Evolutionary conservation across 37 sponge, comb jelly and placozoan species (phyloP).

Genomic region (Chondrosia reniformis): DNA sequence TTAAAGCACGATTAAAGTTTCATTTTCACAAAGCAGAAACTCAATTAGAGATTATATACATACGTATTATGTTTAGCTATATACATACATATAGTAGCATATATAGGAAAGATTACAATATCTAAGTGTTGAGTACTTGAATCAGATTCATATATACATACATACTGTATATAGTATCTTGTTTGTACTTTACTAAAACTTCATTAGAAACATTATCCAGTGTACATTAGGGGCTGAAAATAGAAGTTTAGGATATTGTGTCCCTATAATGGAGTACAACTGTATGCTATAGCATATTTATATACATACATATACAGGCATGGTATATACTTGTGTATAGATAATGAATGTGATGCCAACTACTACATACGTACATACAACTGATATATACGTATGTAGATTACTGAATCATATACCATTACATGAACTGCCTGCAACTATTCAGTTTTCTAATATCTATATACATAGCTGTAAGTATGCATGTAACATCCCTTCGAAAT

Average conservation of each 20-base stretch:
- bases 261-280: not conserved
- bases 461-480: no score
- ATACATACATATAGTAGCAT: not conserved
- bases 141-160: not conserved
- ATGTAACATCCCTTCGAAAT: no score
- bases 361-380: no score
- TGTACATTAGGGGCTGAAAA: not conserved
- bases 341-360: no score
- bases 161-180: not conserved
- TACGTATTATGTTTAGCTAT: not conserved
- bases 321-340: not conserved
- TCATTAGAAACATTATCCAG: not conserved
- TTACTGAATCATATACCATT: no score
- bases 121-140: not conserved
- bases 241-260: not conserved
- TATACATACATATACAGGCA: not conserved
- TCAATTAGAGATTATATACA: no score
- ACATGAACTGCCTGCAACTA: no score
- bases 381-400: no score
- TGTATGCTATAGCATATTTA: not conserved
- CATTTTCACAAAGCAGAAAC: no score
- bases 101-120: not conserved
- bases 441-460: no score
- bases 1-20: no score
- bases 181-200: not conserved